Evolutionary conservation across 2,797 vertebrate genomes (phyloP).

Genomic region (Microtus agrestis): DNA sequence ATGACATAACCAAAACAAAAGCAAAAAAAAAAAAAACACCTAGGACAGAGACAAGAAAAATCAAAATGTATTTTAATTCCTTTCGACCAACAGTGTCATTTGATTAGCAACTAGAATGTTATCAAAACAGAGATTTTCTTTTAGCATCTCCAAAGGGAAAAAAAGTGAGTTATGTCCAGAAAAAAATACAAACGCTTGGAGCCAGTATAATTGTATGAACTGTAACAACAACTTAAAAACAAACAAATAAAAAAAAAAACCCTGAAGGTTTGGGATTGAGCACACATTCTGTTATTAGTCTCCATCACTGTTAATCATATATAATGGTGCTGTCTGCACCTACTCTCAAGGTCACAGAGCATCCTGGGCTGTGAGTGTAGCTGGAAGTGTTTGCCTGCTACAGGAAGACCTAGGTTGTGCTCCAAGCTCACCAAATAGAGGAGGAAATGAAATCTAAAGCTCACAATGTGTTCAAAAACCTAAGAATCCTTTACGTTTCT

Average conservation of each 20-base stretch:
- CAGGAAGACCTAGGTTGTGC: neutral
- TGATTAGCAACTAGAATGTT: neutral
- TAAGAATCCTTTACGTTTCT: neutral
- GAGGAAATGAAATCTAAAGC: neutral
- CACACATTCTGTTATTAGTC: neutral
- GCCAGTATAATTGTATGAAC: neutral
- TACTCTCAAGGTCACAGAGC: neutral
- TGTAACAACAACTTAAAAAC: neutral
- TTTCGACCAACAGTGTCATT: neutral
- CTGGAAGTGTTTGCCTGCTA: neutral
- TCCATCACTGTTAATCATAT: neutral
- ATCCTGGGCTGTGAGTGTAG: neutral
- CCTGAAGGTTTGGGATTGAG: neutral
- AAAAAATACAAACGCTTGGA: neutral
- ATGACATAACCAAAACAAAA: neutral
- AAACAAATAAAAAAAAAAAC: too few relatives aligned
- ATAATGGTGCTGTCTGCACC: neutral
- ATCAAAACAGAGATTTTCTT: neutral
- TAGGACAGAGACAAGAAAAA: neutral
- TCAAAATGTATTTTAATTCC: neutral
- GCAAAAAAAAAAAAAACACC: neutral
- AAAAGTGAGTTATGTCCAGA: neutral
- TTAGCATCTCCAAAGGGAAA: neutral
- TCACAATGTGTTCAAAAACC: neutral
- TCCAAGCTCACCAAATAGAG: neutral